Percentiles rank a stretch among this genome's conserved stretches.
These are phyloP conservation scores for Molossus molossus DNA, from an alignment of 2,797 vertebrate genomes.

Conservation along the genomic window DNA sequence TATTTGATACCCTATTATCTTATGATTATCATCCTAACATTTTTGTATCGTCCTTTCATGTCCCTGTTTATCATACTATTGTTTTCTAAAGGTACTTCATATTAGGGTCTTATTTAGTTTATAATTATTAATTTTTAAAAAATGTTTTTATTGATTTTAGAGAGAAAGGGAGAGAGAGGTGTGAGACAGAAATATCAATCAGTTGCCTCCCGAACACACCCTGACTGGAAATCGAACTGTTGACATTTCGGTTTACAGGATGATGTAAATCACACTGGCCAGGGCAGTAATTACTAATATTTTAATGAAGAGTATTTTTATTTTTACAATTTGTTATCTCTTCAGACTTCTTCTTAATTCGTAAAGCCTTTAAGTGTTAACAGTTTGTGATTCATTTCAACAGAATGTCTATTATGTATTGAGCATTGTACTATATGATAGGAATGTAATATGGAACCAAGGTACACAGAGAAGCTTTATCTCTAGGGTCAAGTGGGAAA, in stretches of 20 bases:
- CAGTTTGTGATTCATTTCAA: constrained; percentile 2
- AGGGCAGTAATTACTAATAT: neutral
- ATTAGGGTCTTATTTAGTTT: neutral
- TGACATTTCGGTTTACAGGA: too few species aligned
- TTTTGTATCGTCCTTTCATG: neutral
- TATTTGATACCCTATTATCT: neutral
- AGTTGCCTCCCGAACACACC: too few species aligned
- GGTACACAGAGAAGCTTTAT: neutral
- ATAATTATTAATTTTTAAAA: neutral
- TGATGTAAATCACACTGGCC: too few species aligned
- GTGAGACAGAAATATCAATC: too few species aligned
- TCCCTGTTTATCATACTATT: neutral
- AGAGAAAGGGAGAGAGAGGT: too few species aligned
- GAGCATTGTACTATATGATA: neutral
- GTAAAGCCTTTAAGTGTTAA: constrained; percentile 22
- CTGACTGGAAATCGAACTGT: too few species aligned
- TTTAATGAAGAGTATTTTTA: constrained; percentile 18
- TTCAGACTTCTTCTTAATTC: constrained; percentile 5
- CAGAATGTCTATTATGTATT: neutral
- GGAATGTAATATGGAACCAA: neutral
- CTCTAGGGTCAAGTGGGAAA: neutral
- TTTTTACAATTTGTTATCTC: neutral
- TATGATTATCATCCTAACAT: neutral
- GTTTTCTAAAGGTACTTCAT: constrained; percentile 47
- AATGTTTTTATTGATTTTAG: too few species aligned